Percentiles rank a stretch among this genome's conserved stretches.
phyloP scores from a whole-genome alignment of 1,140 invertebrate species.

The Capitella teleta region DNA sequence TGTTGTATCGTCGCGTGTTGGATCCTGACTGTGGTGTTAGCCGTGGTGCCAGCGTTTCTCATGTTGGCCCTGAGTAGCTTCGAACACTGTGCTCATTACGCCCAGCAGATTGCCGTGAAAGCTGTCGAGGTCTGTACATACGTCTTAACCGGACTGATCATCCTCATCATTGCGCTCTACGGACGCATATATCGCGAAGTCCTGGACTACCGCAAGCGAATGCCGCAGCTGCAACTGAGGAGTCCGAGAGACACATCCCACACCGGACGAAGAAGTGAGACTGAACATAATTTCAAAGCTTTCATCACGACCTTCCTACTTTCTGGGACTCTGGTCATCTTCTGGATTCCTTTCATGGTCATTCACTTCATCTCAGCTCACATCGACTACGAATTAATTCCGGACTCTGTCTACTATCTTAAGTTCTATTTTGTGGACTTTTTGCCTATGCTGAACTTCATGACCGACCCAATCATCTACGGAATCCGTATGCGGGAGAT shows the following conservation, averaged over 20 bases:
- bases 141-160: slow-evolving; percentile 8
- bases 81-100: slow-evolving; percentile 1
- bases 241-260: not conserved
- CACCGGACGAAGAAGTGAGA: not conserved
- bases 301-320: slow-evolving; percentile 13
- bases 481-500: slow-evolving; percentile 13
- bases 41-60: slow-evolving; percentile 3
- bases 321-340: slow-evolving; percentile 9
- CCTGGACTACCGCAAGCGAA: not conserved
- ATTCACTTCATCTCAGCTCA: slow-evolving; percentile 10
- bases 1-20: slow-evolving; percentile 2
- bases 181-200: slow-evolving; percentile 12
- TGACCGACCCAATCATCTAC: slow-evolving; percentile 14
- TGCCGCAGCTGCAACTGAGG: not conserved
- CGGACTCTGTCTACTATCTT: slow-evolving; percentile 5
- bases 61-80: not conserved
- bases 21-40: slow-evolving; percentile 4
- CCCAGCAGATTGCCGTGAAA: not conserved
- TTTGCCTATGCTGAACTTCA: slow-evolving; percentile 12
- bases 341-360: slow-evolving; percentile 13
- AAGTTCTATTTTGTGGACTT: slow-evolving; percentile 14
- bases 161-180: slow-evolving; percentile 11
- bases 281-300: slow-evolving; percentile 8
- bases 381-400: slow-evolving; percentile 4
- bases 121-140: slow-evolving; percentile 12